Conservation (phyloP, 2,113 vertebrate species). For the Amazona guildingii region DNA sequence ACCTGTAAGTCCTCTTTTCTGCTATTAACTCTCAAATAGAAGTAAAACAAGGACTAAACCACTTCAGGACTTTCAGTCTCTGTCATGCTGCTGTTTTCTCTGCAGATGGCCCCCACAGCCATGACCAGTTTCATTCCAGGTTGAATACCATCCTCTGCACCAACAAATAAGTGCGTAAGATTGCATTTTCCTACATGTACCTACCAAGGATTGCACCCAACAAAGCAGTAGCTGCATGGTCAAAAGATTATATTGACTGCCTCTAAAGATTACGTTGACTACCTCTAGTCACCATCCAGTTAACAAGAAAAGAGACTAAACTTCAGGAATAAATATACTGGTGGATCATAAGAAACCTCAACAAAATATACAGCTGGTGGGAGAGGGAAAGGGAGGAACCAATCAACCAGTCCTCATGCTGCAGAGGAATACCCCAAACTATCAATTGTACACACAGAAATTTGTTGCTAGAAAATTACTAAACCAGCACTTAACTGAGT, state of each 20-base stretch:
- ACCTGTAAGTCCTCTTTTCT: background rate
- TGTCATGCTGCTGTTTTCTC: background rate
- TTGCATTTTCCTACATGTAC: background rate
- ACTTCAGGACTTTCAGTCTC: background rate
- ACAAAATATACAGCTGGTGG: background rate
- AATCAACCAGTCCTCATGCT: background rate
- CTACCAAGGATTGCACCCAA: background rate
- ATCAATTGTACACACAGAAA: background rate
- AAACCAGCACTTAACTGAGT: background rate
- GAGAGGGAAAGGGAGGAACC: accelerated
- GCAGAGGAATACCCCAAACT: background rate
- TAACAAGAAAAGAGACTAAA: background rate
- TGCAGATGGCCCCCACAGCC: background rate
- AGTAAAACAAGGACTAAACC: background rate
- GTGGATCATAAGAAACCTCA: background rate
- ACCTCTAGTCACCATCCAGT: accelerated
- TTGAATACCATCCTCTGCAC: background rate
- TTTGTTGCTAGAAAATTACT: background rate
- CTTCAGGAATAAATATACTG: background rate
- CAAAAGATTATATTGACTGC: background rate
- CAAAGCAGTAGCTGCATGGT: background rate
- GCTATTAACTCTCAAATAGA: background rate
- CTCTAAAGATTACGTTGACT: background rate
- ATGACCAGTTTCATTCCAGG: background rate
- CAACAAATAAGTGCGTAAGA: background rate